A percentile compares a stretch with the other conserved stretches of the same genome.
phyloP scores from a whole-genome alignment of 2,888 invertebrate species.

The Rhimphoctona megacephalus region DNA sequence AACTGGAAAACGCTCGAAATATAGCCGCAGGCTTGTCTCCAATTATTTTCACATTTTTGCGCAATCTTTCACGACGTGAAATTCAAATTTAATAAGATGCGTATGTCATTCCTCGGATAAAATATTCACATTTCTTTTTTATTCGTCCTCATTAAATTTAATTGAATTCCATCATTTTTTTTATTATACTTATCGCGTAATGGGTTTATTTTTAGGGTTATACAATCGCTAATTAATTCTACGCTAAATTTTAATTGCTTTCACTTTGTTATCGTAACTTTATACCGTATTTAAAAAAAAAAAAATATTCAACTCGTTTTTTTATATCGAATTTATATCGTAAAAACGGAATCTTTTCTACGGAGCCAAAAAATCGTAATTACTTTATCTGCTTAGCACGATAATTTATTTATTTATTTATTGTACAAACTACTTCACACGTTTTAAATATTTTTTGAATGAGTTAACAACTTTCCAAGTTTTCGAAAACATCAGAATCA shows the following conservation, averaged over 20 bases:
- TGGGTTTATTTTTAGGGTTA: neutral
- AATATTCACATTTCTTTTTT: neutral
- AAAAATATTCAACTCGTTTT: neutral
- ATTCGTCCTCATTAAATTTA: neutral
- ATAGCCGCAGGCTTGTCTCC: neutral
- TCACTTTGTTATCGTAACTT: neutral
- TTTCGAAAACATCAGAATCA: neutral
- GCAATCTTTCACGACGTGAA: neutral
- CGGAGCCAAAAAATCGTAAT: no score
- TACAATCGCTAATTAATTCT: neutral
- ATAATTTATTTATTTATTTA: neutral
- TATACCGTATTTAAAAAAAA: neutral
- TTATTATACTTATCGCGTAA: neutral
- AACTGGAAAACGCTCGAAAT: slow-evolving; percentile 10
- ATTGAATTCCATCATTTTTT: neutral
- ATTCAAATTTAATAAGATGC: slow-evolving; percentile 5
- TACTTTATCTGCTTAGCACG: no score
- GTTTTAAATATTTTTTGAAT: neutral
- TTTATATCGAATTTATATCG: neutral
- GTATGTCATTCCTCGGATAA: neutral
- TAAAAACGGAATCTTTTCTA: no score
- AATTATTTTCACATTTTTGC: slow-evolving; percentile 17
- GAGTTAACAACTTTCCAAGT: neutral
- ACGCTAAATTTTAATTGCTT: neutral
- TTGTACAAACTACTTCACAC: neutral